phyloP scores from a whole-genome alignment of 2,797 vertebrate species.

The Lagorchestes hirsutus region DNA sequence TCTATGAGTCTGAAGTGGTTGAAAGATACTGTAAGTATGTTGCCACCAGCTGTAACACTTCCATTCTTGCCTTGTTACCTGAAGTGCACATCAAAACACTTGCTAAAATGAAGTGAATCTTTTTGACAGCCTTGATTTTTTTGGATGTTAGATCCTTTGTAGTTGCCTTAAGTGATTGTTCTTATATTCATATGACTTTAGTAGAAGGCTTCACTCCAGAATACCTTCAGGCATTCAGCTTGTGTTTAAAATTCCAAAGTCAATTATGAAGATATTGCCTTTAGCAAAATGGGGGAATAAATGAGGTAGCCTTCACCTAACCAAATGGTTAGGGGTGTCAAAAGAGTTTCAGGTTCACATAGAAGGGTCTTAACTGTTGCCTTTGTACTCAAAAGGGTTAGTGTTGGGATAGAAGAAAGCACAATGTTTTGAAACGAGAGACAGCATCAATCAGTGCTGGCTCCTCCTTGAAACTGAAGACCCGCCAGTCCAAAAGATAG shows the following conservation, averaged over 20 bases:
- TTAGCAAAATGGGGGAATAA: slow-evolving; percentile 39
- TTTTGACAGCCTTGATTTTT: slow-evolving; percentile 42
- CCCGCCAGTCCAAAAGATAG: not conserved
- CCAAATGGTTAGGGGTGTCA: slow-evolving; percentile 19
- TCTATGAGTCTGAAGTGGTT: slow-evolving; percentile 32
- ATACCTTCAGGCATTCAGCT: slow-evolving; percentile 3
- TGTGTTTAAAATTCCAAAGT: slow-evolving; percentile 58
- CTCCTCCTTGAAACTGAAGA: not conserved
- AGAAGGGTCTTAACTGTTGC: slow-evolving; percentile 16
- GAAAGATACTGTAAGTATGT: slow-evolving; percentile 9
- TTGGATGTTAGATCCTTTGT: not conserved
- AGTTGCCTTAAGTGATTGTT: not conserved
- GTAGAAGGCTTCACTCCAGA: accelerated
- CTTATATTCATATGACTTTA: accelerated
- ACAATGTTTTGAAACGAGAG: not conserved
- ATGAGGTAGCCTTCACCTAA: not conserved
- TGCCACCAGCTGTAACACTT: slow-evolving; percentile 32
- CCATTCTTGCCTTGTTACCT: slow-evolving; percentile 28
- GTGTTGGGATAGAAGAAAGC: not conserved
- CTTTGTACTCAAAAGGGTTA: slow-evolving; percentile 38
- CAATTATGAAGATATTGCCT: slow-evolving; percentile 39
- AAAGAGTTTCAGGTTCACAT: not conserved
- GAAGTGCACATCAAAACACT: slow-evolving; percentile 20
- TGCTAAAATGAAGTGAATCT: slow-evolving; percentile 43
- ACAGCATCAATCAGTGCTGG: not conserved